These are phyloP conservation scores for Oligia fasciuncula DNA, from an alignment of 2,888 invertebrate genomes.

Conservation along the genomic window DNA sequence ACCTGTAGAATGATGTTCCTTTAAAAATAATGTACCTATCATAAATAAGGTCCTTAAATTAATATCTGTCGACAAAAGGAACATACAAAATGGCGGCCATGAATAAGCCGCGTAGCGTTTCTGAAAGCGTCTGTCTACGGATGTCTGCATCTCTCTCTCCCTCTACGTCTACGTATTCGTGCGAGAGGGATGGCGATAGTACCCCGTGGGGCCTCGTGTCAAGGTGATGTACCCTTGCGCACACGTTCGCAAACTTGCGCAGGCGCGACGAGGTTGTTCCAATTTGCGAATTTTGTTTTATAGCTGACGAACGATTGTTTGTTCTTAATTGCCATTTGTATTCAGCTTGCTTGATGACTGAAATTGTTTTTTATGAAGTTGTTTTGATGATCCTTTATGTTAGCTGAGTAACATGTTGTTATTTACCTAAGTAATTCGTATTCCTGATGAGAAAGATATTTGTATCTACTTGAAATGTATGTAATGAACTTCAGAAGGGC, in stretches of 20 bases:
- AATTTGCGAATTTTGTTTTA: slow-evolving; percentile 70
- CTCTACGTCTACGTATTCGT: slow-evolving; percentile 75
- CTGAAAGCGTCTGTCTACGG: slow-evolving; percentile 89
- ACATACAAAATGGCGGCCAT: slow-evolving; percentile 85
- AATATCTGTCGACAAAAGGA: slow-evolving; percentile 82
- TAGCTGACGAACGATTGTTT: slow-evolving; percentile 53
- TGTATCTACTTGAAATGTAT: not conserved
- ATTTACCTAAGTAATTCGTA: not conserved
- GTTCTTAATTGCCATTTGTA: slow-evolving; percentile 51
- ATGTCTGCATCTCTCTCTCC: slow-evolving; percentile 75
- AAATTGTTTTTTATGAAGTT: slow-evolving; percentile 53
- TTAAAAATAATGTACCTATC: slow-evolving; percentile 51
- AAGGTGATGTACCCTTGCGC: slow-evolving; percentile 87
- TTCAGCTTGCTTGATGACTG: slow-evolving; percentile 55
- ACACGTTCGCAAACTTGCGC: slow-evolving; percentile 72
- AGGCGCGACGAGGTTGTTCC: slow-evolving; percentile 69
- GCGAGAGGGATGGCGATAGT: slow-evolving; percentile 76
- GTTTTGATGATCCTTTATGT: not conserved
- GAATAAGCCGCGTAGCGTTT: slow-evolving; percentile 85
- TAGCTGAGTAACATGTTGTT: not conserved
- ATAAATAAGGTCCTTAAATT: slow-evolving; percentile 71
- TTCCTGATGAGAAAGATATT: slow-evolving; percentile 5
- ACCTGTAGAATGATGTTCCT: slow-evolving; percentile 30
- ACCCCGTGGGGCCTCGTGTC: slow-evolving; percentile 86
- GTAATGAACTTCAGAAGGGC: not conserved